Conservation (phyloP, 92 coral and sea anemone genomes). For the Palythoa grandis region DNA sequence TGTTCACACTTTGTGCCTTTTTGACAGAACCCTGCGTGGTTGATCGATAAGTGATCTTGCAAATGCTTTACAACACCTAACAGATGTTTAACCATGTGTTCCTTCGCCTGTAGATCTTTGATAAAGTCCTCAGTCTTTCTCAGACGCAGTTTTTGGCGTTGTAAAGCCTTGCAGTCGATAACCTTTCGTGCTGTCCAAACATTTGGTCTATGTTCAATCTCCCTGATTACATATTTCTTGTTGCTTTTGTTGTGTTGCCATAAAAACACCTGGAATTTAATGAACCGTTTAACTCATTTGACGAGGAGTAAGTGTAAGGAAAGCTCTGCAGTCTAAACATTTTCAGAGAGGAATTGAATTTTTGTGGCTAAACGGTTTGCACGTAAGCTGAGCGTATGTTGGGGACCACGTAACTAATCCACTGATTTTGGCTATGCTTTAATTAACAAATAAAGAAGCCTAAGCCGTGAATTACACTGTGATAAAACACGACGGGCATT, state of each 20-base stretch:
- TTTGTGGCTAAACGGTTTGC: neutral
- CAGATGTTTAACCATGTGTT: slow-evolving; percentile 63
- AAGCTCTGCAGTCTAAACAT: neutral
- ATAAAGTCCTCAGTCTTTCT: slow-evolving; percentile 70
- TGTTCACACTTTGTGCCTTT: slow-evolving; percentile 57
- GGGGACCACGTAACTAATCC: too few relatives aligned
- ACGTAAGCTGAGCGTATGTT: neutral
- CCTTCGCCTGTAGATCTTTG: slow-evolving; percentile 62
- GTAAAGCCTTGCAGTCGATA: slow-evolving; percentile 51
- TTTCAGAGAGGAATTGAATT: neutral
- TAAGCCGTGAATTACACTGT: too few relatives aligned
- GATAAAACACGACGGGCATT: too few relatives aligned
- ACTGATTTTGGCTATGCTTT: too few relatives aligned
- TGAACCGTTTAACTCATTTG: neutral
- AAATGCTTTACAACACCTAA: slow-evolving; percentile 59
- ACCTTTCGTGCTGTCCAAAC: slow-evolving; percentile 31
- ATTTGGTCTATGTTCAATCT: slow-evolving; percentile 17
- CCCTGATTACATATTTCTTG: slow-evolving; percentile 21
- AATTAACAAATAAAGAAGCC: too few relatives aligned
- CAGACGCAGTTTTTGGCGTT: slow-evolving; percentile 38
- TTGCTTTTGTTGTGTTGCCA: neutral
- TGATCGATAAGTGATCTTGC: slow-evolving; percentile 60
- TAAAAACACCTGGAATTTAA: slow-evolving; percentile 18
- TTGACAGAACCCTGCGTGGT: slow-evolving; percentile 62
- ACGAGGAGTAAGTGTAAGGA: neutral